Evolutionary conservation across 2,113 vertebrate genomes (phyloP).

Genomic region (Cinclus mexicanus): DNA sequence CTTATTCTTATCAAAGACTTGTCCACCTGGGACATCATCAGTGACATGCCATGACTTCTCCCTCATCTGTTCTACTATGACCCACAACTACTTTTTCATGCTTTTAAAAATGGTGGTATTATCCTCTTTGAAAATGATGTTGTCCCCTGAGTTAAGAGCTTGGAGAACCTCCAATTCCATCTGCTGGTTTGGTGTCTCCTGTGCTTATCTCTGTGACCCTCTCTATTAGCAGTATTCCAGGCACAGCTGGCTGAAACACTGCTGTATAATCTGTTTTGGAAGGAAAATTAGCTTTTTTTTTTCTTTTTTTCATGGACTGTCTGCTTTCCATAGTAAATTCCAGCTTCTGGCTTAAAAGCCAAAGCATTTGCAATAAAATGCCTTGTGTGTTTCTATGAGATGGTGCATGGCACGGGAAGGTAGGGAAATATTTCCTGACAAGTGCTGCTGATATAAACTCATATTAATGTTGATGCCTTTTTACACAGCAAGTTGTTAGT

Average conservation of each 20-base stretch:
- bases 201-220: not conserved
- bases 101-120: not conserved
- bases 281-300: constrained; percentile 17
- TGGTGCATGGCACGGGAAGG: not conserved
- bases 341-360: constrained; percentile 11
- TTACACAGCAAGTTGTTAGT: constrained; percentile 7
- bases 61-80: not conserved
- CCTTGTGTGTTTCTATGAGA: not conserved
- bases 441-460: constrained; percentile 16
- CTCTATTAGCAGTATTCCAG: not conserved
- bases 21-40: not conserved
- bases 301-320: not conserved
- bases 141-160: not conserved
- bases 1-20: not conserved
- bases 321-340: constrained; percentile 47
- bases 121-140: not conserved
- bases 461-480: constrained; percentile 22
- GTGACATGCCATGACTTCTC: not conserved
- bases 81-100: not conserved
- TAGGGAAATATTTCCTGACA: constrained; percentile 6
- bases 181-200: not conserved
- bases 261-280: constrained; percentile 14
- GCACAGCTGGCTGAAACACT: not conserved
- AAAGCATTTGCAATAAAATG: constrained; percentile 19
- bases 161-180: not conserved